Conservation (phyloP, 1,140 invertebrate species). For the Drosophila albomicans region DNA sequence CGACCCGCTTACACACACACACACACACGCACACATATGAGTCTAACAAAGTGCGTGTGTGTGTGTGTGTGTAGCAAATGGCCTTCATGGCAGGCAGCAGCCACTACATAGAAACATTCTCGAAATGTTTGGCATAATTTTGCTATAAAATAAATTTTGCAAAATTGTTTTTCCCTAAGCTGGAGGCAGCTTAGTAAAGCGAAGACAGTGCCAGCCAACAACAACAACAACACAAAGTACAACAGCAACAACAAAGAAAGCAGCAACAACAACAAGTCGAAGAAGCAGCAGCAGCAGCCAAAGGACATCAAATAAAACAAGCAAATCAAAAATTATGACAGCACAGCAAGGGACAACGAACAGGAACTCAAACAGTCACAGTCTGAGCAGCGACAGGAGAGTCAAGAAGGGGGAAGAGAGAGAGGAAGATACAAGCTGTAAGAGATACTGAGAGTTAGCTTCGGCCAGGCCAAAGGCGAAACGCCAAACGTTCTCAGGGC, state of each 20-base stretch:
- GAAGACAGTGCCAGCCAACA: slow-evolving; percentile 45
- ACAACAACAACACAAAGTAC: slow-evolving; percentile 30
- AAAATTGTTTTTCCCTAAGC: slow-evolving; percentile 83
- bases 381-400: slow-evolving; percentile 11
- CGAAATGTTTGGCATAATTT: slow-evolving; percentile 83
- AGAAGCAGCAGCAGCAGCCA: slow-evolving; percentile 48
- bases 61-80: slow-evolving; percentile 52
- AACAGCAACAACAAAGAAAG: slow-evolving; percentile 2
- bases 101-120: slow-evolving; percentile 81
- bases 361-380: slow-evolving; percentile 42
- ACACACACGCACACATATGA: slow-evolving; percentile 25
- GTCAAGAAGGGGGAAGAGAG: slow-evolving; percentile 7
- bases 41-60: slow-evolving; percentile 34
- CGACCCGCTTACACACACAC: slow-evolving; percentile 38
- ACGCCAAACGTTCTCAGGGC: slow-evolving; percentile 40
- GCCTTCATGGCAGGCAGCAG: slow-evolving; percentile 46
- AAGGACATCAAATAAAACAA: slow-evolving; percentile 83
- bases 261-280: slow-evolving; percentile 10
- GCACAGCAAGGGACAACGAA: slow-evolving; percentile 70
- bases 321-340: slow-evolving; percentile 84
- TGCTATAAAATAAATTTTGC: slow-evolving; percentile 84
- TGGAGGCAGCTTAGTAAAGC: slow-evolving; percentile 73
- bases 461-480: slow-evolving; percentile 49
- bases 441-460: slow-evolving; percentile 29
- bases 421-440: slow-evolving; percentile 25